A percentile compares a stretch with the other conserved stretches of the same genome.
Conservation (phyloP, 2,113 vertebrate species). For the Rafetus swinhoei region DNA sequence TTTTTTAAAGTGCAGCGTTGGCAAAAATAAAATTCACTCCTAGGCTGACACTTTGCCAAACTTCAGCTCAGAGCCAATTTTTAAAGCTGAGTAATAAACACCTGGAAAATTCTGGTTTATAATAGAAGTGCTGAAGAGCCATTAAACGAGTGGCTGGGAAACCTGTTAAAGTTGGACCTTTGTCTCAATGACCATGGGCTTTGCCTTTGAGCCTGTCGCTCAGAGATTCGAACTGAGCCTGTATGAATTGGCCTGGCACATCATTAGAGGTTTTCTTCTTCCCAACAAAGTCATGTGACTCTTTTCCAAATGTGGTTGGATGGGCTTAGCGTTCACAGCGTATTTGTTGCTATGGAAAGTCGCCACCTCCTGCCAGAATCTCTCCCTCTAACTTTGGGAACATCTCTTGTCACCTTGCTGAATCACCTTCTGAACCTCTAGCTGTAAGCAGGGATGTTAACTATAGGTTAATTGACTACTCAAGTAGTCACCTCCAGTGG, state of each 20-base stretch:
- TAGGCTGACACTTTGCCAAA: constrained; percentile 69
- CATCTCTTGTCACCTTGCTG: background rate
- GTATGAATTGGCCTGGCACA: accelerated
- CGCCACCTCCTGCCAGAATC: background rate
- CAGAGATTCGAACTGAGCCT: background rate
- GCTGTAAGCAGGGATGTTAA: too few species aligned
- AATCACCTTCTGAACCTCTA: background rate
- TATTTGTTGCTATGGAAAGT: background rate
- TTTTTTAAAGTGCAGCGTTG: constrained; percentile 56
- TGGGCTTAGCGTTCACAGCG: background rate
- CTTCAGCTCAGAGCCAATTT: constrained; percentile 68
- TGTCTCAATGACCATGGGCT: background rate
- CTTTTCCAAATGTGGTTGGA: background rate
- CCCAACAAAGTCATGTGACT: background rate
- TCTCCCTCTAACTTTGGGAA: background rate
- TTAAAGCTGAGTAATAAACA: constrained; percentile 75
- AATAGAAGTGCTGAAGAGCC: constrained; percentile 72
- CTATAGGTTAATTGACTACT: too few species aligned
- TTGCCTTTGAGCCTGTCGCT: background rate
- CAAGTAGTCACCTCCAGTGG: too few species aligned
- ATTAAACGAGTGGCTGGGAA: constrained; percentile 46
- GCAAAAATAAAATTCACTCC: constrained; percentile 63
- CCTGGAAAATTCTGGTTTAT: constrained; percentile 71
- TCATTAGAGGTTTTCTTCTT: background rate
- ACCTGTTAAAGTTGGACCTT: constrained; percentile 10